Evolutionary conservation across 2,113 vertebrate genomes (phyloP).

Genomic region (Micromys minutus): DNA sequence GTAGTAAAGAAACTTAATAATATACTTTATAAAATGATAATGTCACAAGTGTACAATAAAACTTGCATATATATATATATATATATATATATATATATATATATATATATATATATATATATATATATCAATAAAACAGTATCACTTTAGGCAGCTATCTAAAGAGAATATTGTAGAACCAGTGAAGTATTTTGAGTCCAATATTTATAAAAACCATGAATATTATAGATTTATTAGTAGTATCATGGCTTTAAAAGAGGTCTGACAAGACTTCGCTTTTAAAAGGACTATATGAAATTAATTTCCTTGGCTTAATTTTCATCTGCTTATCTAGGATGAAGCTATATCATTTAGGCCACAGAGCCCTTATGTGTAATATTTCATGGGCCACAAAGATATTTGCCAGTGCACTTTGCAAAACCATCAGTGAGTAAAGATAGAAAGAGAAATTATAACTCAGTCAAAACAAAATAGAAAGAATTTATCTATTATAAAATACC

Average conservation of each 20-base stretch:
- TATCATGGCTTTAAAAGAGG: not conserved
- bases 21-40: not conserved
- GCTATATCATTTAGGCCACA: not conserved
- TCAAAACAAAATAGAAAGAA: constrained; percentile 41
- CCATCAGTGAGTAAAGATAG: not conserved
- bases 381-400: not conserved
- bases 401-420: not conserved
- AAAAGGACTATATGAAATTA: not conserved
- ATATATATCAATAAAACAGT: not conserved
- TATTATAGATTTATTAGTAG: not conserved
- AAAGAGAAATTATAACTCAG: not conserved
- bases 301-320: not conserved
- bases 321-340: not conserved
- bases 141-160: not conserved
- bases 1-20: not conserved
- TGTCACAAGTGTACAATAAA: not conserved
- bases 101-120: too few species aligned
- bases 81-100: too few species aligned
- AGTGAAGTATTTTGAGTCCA: not conserved
- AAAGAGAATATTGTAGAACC: not conserved
- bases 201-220: not conserved
- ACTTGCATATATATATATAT: not conserved
- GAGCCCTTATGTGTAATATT: not conserved
- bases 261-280: not conserved
- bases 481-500: constrained; percentile 12